Evolutionary conservation across 2,888 invertebrate species (phyloP).

Genomic region (Hedychridium roseum): DNA sequence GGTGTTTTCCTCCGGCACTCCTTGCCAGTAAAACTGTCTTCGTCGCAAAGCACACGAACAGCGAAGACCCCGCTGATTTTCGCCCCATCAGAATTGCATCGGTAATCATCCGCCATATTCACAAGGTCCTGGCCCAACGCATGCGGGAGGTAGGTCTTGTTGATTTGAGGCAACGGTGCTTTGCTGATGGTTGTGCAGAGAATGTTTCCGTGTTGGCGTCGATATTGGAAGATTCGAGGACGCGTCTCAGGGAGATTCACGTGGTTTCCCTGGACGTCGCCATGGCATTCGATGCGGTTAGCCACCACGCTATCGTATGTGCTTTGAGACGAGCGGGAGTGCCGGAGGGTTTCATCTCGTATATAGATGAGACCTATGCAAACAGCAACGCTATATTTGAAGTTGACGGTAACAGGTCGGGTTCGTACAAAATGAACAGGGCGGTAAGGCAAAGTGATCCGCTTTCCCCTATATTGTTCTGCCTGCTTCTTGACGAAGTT

Average conservation of each 20-base stretch:
- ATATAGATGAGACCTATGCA: too few species aligned
- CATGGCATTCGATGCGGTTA: slow-evolving; percentile 61
- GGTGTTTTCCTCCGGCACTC: slow-evolving; percentile 40
- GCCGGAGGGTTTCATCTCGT: slow-evolving; percentile 5
- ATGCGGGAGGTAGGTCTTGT: slow-evolving; percentile 6
- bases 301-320: too few species aligned
- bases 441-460: slow-evolving; percentile 32
- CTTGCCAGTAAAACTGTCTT: slow-evolving; percentile 17
- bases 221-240: slow-evolving; percentile 31
- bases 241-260: slow-evolving; percentile 47
- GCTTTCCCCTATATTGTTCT: slow-evolving; percentile 17
- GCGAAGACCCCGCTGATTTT: too few species aligned
- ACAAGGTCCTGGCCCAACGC: slow-evolving; percentile 27
- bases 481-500: slow-evolving; percentile 15
- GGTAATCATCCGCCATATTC: slow-evolving; percentile 25
- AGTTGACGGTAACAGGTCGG: slow-evolving; percentile 15
- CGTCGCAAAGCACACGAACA: slow-evolving; percentile 12
- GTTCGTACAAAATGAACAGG: neutral
- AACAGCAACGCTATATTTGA: too few species aligned
- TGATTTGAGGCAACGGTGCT: slow-evolving; percentile 31
- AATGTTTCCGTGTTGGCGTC: slow-evolving; percentile 27
- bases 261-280: slow-evolving; percentile 60
- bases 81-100: too few species aligned
- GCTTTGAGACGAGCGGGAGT: too few species aligned
- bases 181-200: slow-evolving; percentile 37